Conservation (phyloP, 1,140 invertebrate species). For the Zaprionus nigranus region DNA sequence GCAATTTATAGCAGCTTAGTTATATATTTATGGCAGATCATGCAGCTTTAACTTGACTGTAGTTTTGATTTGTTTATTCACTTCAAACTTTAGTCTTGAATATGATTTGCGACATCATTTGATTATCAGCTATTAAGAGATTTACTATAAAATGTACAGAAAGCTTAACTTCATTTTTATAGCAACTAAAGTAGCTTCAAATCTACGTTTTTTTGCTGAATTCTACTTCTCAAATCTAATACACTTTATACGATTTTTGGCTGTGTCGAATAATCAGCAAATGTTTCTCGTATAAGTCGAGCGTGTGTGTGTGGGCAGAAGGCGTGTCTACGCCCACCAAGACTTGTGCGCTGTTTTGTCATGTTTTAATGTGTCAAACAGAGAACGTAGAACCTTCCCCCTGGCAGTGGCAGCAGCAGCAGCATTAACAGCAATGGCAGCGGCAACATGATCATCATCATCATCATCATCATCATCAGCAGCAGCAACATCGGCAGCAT, state of each 20-base stretch:
- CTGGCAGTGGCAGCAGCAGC: slow-evolving; percentile 3
- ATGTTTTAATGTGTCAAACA: slow-evolving; percentile 75
- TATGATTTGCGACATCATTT: too few species aligned
- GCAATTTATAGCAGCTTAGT: background rate
- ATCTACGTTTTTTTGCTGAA: background rate
- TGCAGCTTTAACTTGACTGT: background rate
- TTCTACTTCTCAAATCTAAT: background rate
- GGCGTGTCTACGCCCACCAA: slow-evolving; percentile 42
- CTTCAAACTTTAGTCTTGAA: too few species aligned
- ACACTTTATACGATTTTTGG: background rate
- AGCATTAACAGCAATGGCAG: slow-evolving; percentile 3
- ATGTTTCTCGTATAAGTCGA: background rate
- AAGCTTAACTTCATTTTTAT: background rate
- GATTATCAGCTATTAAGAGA: too few species aligned
- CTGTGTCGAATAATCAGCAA: slow-evolving; percentile 2
- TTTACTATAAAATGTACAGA: background rate
- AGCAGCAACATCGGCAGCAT: slow-evolving; percentile 19
- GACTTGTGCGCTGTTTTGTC: slow-evolving; percentile 51
- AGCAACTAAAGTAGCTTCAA: background rate
- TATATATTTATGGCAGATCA: background rate
- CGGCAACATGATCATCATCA: too few species aligned
- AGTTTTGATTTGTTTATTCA: background rate
- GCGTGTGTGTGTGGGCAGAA: background rate
- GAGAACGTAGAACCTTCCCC: slow-evolving; percentile 42
- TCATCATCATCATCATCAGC: slow-evolving; percentile 9